Base-by-base conservation (phyloP, 2,797 vertebrate genomes). In the Artibeus lituratus region DNA sequence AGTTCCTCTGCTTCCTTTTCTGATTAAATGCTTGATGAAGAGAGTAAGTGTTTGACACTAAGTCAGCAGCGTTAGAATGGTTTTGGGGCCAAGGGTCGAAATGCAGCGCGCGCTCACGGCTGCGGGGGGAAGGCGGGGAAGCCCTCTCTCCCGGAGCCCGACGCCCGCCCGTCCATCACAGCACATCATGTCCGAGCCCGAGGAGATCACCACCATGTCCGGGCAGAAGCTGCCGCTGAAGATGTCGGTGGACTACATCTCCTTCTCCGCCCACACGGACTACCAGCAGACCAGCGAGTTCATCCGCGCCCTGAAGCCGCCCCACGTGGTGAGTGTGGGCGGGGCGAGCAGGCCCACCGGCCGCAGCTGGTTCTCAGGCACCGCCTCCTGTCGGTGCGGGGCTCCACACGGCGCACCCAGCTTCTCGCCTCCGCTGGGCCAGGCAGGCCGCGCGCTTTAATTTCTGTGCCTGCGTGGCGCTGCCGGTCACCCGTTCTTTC, bases 311-410 rank as follows among this genome's bases (percentile, higher is more conserved):
- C 37, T 78, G 51, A 78, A 78, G 5, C 76, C 76, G 51, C 76
- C 76, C 10, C 76, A 78, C n/a, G 76, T 78, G 76, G 99, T 99
- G 95, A 98, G 99, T 98, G 73, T 94, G 1, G 51, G 51, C 49
- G 49, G 84, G 16, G 53, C 12, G n/a, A 35, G 9, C 18, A 4
- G 1, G 22, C 47, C 32, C 39, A 7, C 44, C 5, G 2, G 1
- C 6, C 6, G n/a, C 70, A 42, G 76, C 72, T 39, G 72, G 9
- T n/a, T 49, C 80, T 26, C 62, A 57, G 10, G 8, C 16, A 1
- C 49, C 10, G 1, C 35, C 49, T 11, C 24, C 85, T 14, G 10
- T 7, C 14, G 9, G 18, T 11, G 10, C 7, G 6, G 26, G 32
- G 26, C 37, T 29, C 12, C 26, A 4, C 19, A 0, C 49, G 57